phyloP scores from a whole-genome alignment of 2,888 invertebrate genomes.

The Brenthis ino region DNA sequence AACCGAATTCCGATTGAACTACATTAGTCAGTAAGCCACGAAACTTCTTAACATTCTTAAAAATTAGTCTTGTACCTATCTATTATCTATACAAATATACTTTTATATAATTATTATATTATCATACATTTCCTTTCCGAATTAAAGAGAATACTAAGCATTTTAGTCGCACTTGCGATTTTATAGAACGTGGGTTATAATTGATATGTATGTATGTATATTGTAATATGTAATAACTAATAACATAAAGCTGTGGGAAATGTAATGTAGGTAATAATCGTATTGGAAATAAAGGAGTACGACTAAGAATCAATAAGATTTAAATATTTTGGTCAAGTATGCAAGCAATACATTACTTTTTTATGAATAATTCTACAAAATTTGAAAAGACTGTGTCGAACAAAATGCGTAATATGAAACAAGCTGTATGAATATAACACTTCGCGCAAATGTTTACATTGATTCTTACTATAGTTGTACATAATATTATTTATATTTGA shows the following conservation, averaged over 20 bases:
- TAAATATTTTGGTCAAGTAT: not conserved
- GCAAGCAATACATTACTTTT: conserved; percentile 7
- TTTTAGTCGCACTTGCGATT: not conserved
- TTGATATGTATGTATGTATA: no score
- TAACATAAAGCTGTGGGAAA: no score
- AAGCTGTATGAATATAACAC: not conserved
- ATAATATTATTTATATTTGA: conserved; percentile 3
- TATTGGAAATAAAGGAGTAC: no score
- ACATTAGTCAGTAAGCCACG: not conserved
- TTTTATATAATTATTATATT: not conserved
- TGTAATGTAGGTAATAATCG: no score
- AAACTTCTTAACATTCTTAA: conserved; percentile 1
- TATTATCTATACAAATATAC: not conserved
- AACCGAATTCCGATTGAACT: no score
- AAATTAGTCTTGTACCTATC: not conserved
- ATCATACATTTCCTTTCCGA: not conserved
- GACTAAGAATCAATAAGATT: conserved; percentile 4
- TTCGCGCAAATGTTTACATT: conserved; percentile 28
- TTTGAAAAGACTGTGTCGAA: not conserved
- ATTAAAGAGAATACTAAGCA: not conserved
- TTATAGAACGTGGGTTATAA: no score
- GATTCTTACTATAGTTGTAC: no score
- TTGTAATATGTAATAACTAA: no score
- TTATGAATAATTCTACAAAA: not conserved
- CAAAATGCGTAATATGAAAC: not conserved